Evolutionary conservation across 1,140 invertebrate genomes (phyloP).

Genomic region (Pseudachorutes palmiensis): DNA sequence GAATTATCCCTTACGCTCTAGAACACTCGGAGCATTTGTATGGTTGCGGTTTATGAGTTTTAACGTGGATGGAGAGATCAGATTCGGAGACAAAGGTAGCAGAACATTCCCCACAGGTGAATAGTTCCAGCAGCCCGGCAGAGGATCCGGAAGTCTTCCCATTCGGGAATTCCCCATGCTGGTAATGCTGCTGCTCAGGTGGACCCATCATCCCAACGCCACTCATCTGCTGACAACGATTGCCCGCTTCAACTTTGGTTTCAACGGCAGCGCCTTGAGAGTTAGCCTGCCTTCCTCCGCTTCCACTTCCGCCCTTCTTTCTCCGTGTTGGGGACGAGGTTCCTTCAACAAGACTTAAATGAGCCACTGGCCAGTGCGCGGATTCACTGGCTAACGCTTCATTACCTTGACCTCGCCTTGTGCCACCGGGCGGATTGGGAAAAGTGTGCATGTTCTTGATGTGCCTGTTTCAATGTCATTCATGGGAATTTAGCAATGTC

Average conservation of each 20-base stretch:
- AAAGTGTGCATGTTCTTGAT: constrained; percentile 34
- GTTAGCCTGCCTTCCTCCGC: not conserved
- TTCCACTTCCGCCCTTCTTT: not conserved
- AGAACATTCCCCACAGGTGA: constrained; percentile 30
- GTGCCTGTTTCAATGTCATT: constrained; percentile 29
- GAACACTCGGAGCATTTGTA: constrained; percentile 36
- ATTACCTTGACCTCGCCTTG: not conserved
- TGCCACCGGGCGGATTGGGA: constrained; percentile 3
- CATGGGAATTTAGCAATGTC: not conserved
- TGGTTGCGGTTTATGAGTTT: constrained; percentile 34
- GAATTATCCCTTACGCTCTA: constrained; percentile 14
- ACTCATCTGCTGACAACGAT: not conserved
- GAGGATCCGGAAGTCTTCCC: not conserved
- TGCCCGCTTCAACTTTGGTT: not conserved
- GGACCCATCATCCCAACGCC: not conserved
- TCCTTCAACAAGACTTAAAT: too few relatives aligned
- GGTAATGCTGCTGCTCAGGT: constrained; percentile 18
- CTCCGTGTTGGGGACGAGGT: not conserved
- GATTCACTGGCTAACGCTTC: not conserved
- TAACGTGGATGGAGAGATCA: constrained; percentile 27
- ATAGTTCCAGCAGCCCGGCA: constrained; percentile 21
- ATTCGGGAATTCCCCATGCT: constrained; percentile 1
- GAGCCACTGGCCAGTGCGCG: too few relatives aligned
- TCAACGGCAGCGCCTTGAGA: not conserved
- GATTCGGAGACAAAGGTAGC: constrained; percentile 30